Conservation (phyloP, 2,797 vertebrate species). For the Pempheris klunzingeri region DNA sequence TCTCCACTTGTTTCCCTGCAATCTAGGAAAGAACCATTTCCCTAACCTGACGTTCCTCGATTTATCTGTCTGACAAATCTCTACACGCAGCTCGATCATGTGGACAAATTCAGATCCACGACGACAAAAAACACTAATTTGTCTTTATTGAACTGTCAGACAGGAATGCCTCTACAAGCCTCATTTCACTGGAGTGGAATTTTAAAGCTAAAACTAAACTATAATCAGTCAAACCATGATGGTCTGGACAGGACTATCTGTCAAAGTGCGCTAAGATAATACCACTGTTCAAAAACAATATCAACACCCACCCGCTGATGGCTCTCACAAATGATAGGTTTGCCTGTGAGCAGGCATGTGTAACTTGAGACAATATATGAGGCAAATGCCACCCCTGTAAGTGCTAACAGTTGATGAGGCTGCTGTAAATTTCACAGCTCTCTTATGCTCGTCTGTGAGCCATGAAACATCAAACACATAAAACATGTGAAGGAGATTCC, state of each 20-base stretch:
- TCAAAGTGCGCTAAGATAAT: slow-evolving; percentile 14
- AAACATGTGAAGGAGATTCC: slow-evolving; percentile 37
- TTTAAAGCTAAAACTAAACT: slow-evolving; percentile 21
- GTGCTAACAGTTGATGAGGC: background rate
- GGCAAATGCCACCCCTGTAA: background rate
- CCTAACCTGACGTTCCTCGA: background rate
- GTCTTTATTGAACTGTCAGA: background rate
- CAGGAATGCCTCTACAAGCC: slow-evolving; percentile 7
- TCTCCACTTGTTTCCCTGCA: background rate
- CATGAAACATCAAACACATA: slow-evolving; percentile 46
- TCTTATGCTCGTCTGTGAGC: slow-evolving; percentile 24
- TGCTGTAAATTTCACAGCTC: slow-evolving; percentile 43
- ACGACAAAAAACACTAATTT: background rate
- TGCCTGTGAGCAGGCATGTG: slow-evolving; percentile 1
- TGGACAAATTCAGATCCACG: background rate
- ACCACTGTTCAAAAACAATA: slow-evolving; percentile 2
- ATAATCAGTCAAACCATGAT: slow-evolving; percentile 4
- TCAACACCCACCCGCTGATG: slow-evolving; percentile 11
- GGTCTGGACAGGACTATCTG: slow-evolving; percentile 4
- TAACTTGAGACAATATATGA: slow-evolving; percentile 2
- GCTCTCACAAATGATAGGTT: slow-evolving; percentile 31
- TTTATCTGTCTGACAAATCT: background rate
- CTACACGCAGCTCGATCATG: background rate
- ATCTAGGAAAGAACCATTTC: slow-evolving; percentile 5
- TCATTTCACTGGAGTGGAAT: slow-evolving; percentile 11